These are phyloP conservation scores for Littorina saxatilis DNA, from an alignment of 1,140 invertebrate species.

Conservation along the genomic window DNA sequence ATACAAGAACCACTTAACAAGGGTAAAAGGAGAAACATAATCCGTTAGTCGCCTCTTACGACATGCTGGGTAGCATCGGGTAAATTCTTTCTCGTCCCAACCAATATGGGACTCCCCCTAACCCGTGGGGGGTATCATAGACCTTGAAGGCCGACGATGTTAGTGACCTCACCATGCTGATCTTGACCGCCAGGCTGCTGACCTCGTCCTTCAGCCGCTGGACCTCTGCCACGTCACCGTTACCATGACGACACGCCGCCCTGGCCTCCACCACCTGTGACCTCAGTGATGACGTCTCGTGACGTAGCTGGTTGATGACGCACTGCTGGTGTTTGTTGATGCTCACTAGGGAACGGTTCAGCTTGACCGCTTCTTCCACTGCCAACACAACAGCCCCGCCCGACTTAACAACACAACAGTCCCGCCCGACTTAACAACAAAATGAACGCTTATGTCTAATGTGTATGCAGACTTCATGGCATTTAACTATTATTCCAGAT, in stretches of 20 bases:
- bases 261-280: constrained; percentile 33
- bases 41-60: no score
- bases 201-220: not conserved
- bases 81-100: no score
- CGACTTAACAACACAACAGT: no score
- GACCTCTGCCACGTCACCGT: not conserved
- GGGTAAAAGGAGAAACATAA: no score
- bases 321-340: constrained; percentile 55
- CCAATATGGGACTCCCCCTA: no score
- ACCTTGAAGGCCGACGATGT: no score
- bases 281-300: constrained; percentile 31
- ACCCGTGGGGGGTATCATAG: no score
- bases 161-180: not conserved
- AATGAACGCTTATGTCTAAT: not conserved
- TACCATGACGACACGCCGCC: not conserved
- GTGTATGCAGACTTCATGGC: no score
- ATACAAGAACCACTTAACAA: no score
- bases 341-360: constrained; percentile 44
- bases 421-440: not conserved
- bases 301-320: constrained; percentile 39
- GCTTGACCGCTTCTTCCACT: constrained; percentile 48
- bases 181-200: not conserved
- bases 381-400: not conserved
- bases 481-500: no score
- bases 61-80: no score